Conservation (phyloP, 1,140 invertebrate genomes). For the Archegozetes longisetosus region DNA sequence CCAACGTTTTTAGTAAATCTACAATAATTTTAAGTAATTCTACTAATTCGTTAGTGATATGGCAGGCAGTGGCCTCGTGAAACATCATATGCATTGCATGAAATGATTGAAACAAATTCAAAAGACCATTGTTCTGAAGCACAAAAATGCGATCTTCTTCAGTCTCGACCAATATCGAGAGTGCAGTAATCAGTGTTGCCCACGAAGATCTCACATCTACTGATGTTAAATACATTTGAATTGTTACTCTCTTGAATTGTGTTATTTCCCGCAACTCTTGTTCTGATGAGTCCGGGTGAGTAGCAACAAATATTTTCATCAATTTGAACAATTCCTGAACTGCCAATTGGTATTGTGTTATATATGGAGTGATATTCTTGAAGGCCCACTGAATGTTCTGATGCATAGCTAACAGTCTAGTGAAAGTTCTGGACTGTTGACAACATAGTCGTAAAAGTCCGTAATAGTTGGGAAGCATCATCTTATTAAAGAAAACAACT, state of each 20-base stretch:
- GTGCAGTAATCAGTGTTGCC: conserved; percentile 72
- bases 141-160: conserved; percentile 74
- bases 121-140: conserved; percentile 68
- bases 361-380: conserved; percentile 84
- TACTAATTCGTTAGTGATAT: conserved; percentile 61
- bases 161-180: conserved; percentile 65
- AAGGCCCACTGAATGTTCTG: conserved; percentile 93
- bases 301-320: conserved; percentile 62
- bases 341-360: conserved; percentile 72
- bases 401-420: conserved; percentile 66
- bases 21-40: conserved; percentile 61
- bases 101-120: conserved; percentile 73
- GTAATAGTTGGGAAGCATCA: conserved; percentile 88
- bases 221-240: conserved; percentile 59
- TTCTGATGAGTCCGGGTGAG: conserved; percentile 54
- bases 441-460: conserved; percentile 73
- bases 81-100: conserved; percentile 82
- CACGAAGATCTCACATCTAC: conserved; percentile 66
- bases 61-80: conserved; percentile 77
- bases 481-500: conserved; percentile 76
- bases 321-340: conserved; percentile 78
- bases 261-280: conserved; percentile 62
- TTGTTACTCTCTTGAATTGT: conserved; percentile 58
- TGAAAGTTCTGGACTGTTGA: conserved; percentile 64
- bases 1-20: conserved; percentile 49